These are phyloP conservation scores for Pectinophora gossypiella DNA, from an alignment of 1,140 invertebrate genomes.

Conservation along the genomic window DNA sequence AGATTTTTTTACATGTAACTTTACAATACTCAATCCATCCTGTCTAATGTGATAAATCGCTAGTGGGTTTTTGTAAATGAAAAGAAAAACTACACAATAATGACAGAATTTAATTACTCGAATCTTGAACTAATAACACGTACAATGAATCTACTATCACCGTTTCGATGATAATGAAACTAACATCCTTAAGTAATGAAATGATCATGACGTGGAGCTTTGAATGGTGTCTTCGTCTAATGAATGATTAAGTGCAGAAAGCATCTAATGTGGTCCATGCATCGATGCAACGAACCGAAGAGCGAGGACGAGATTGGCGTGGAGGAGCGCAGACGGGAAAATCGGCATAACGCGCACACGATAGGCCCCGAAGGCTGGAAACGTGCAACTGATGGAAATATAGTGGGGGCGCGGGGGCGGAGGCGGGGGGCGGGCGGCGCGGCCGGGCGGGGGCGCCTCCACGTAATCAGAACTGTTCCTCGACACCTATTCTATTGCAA, in stretches of 20 bases:
- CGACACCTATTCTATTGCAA: slow-evolving; percentile 37
- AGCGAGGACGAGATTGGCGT: slow-evolving; percentile 50
- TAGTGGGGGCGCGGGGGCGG: slow-evolving; percentile 19
- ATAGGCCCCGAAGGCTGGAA: slow-evolving; percentile 44
- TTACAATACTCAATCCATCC: too few relatives aligned
- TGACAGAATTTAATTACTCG: slow-evolving; percentile 8
- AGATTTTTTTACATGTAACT: too few relatives aligned
- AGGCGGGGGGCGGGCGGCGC: slow-evolving; percentile 11
- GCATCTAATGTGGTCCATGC: slow-evolving; percentile 69
- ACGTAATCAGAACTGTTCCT: slow-evolving; percentile 58
- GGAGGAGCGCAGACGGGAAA: slow-evolving; percentile 49
- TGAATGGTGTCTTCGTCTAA: slow-evolving; percentile 13
- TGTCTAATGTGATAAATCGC: too few relatives aligned
- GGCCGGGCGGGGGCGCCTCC: slow-evolving; percentile 27
- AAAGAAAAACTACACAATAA: slow-evolving; percentile 11
- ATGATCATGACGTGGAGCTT: neutral
- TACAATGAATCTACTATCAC: neutral
- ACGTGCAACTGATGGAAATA: slow-evolving; percentile 53
- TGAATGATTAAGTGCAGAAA: slow-evolving; percentile 62
- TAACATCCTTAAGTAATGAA: neutral
- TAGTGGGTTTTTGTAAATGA: neutral
- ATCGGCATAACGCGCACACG: slow-evolving; percentile 63
- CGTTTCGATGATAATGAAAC: neutral
- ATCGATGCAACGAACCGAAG: slow-evolving; percentile 67
- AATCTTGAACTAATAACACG: slow-evolving; percentile 7